A percentile compares a stretch with the other conserved stretches of the same genome.
These are phyloP conservation scores for Hydractinia symbiolongicarpus DNA, from an alignment of 30 jellyfish, hydroid and myxozoan species.

Conservation along the genomic window DNA sequence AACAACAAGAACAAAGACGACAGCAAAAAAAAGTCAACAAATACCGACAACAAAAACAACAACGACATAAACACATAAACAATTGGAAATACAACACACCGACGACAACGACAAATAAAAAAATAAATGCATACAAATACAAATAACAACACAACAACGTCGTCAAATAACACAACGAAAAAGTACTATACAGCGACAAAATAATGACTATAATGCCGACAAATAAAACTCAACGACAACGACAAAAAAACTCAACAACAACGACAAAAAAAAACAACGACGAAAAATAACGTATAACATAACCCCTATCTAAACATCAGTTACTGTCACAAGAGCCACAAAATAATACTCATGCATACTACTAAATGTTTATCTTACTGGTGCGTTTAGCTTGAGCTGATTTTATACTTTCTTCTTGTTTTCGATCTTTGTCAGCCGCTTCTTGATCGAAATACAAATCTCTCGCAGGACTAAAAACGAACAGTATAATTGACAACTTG, in stretches of 20 bases:
- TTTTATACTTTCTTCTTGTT: conserved; percentile 53
- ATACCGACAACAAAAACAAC: not conserved
- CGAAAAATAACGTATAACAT: too few species aligned
- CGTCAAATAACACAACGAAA: too few species aligned
- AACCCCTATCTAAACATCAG: too few species aligned
- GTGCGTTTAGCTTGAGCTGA: conserved; percentile 69
- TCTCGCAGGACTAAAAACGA: conserved; percentile 58
- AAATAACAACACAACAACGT: too few species aligned
- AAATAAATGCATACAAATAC: too few species aligned
- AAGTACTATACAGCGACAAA: too few species aligned
- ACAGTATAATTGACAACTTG: not conserved
- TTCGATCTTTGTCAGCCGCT: conserved; percentile 82
- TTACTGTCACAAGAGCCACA: too few species aligned
- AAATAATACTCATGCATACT: not conserved
- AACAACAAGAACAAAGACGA: not conserved
- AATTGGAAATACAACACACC: not conserved
- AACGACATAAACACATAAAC: not conserved
- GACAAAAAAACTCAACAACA: too few species aligned
- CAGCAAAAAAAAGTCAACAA: not conserved
- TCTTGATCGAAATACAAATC: conserved; percentile 87
- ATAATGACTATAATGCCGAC: too few species aligned
- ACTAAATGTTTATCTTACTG: conserved; percentile 33
- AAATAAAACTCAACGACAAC: too few species aligned
- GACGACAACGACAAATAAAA: too few species aligned
- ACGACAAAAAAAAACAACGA: too few species aligned